Evolutionary conservation across 2,113 vertebrate genomes (phyloP).

Genomic region (Mus spicilegus): DNA sequence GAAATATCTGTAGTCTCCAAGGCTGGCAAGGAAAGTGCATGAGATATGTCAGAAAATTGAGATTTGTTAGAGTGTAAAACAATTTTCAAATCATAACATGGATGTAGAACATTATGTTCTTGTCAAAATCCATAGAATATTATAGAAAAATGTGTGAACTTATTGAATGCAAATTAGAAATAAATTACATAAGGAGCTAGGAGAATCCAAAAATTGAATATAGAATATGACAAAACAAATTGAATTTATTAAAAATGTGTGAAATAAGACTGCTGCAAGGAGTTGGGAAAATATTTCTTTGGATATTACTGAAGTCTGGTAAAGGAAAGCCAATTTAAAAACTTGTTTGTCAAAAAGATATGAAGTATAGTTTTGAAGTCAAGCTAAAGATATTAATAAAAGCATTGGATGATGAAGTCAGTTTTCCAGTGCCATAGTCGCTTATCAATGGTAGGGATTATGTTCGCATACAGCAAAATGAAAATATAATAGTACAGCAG

Average conservation of each 20-base stretch:
- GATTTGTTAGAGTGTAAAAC: neutral
- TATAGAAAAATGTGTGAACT: neutral
- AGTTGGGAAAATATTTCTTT: neutral
- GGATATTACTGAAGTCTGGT: neutral
- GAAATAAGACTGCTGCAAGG: neutral
- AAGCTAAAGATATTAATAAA: neutral
- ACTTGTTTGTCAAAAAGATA: neutral
- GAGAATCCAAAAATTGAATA: neutral
- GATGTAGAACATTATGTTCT: neutral
- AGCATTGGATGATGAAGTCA: neutral
- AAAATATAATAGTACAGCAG: neutral
- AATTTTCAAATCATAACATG: neutral
- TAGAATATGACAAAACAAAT: slow-evolving; percentile 10
- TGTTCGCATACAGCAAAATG: neutral
- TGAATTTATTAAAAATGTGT: neutral
- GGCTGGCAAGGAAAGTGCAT: neutral
- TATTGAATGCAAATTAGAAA: slow-evolving; percentile 23
- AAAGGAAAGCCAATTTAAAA: neutral
- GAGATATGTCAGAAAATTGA: neutral
- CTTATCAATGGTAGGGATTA: neutral
- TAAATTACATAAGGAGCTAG: neutral
- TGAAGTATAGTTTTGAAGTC: neutral
- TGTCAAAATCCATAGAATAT: slow-evolving; percentile 22
- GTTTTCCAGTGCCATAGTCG: neutral
- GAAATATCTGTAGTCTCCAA: neutral